Evolutionary conservation across 2,888 invertebrate genomes (phyloP), one percentile per base, ranked within the genome.

Genomic region (Ormia ochracea): DNA sequence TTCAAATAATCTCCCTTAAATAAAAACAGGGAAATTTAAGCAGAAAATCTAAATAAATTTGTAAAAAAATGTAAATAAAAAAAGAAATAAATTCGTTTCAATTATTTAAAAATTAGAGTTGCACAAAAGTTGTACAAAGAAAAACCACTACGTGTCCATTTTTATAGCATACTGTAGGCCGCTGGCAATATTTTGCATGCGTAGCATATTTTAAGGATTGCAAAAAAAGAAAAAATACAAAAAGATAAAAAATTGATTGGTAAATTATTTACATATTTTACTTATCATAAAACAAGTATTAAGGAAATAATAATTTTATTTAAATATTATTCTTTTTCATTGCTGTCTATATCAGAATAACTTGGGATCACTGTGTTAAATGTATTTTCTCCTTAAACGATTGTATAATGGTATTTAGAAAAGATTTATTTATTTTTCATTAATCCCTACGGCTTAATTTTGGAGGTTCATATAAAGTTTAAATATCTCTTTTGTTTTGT

Each of bases 391-490:
- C 14, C 48, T 50, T 52, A 45, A 19, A 4, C 3, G 5, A 54
- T 66, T 33, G 0, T 54, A 33, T 4, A 12, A 12, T n/a, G 28
- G 19, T 45, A 14, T 23, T 56, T n/a, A 10, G 7, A 7, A 26
- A 23, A 19, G 4, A 21, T 36, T 33, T 50, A 59, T 70, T 61
- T 72, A 52, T 61, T 31, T 41, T 7, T 6, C 0, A 28, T 36
- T 45, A 63, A 63, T 63, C 73, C 45, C 45, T 45, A 45, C 43
- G 56, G 63, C 6, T 26, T 10, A 43, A 43, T 33, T 28, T 59
- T 26, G 2, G 14, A 14, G 14, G 0, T 14, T 50, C 28, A 14
- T 14, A 14, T 28, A 14, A 50, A 7, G 0, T n/a, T n/a, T n/a
- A n/a, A n/a, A n/a, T n/a, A n/a, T n/a, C n/a, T n/a, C n/a, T n/a